phyloP scores from a whole-genome alignment of 2,888 invertebrate species.

The Iselma pallidipennis region DNA sequence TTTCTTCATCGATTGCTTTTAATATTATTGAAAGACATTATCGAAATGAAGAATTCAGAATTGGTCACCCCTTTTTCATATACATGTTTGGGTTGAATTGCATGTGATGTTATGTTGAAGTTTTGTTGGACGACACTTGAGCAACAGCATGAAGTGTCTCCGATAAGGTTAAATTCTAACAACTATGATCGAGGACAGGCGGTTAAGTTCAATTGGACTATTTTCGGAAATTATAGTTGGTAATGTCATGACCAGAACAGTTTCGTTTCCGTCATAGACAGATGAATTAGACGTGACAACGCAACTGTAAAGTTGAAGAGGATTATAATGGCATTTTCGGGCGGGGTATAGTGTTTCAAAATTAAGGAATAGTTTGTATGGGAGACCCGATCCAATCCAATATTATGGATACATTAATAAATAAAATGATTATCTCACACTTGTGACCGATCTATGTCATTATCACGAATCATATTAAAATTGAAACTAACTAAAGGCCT shows the following conservation, averaged over 20 bases:
- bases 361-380: conserved; percentile 35
- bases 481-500: conserved; percentile 23
- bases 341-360: conserved; percentile 10
- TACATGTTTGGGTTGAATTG: background rate
- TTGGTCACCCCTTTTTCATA: too few species aligned
- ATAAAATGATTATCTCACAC: conserved; percentile 36
- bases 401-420: conserved; percentile 33
- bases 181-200: conserved; percentile 22
- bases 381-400: conserved; percentile 22
- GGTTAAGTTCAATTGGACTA: conserved; percentile 22
- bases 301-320: conserved; percentile 33
- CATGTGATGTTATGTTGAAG: background rate
- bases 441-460: conserved; percentile 34
- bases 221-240: conserved; percentile 26
- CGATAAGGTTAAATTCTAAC: conserved; percentile 1
- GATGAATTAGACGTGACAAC: conserved; percentile 40
- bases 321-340: conserved; percentile 28
- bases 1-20: too few species aligned
- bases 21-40: too few species aligned
- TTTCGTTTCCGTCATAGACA: conserved; percentile 38
- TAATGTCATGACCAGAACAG: conserved; percentile 23
- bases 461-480: conserved; percentile 31
- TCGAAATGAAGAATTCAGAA: too few species aligned
- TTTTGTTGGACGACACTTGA: background rate
- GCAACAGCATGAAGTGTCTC: background rate